phyloP scores from a whole-genome alignment of 2,888 invertebrate genomes.

The Ethmia dodecea region DNA sequence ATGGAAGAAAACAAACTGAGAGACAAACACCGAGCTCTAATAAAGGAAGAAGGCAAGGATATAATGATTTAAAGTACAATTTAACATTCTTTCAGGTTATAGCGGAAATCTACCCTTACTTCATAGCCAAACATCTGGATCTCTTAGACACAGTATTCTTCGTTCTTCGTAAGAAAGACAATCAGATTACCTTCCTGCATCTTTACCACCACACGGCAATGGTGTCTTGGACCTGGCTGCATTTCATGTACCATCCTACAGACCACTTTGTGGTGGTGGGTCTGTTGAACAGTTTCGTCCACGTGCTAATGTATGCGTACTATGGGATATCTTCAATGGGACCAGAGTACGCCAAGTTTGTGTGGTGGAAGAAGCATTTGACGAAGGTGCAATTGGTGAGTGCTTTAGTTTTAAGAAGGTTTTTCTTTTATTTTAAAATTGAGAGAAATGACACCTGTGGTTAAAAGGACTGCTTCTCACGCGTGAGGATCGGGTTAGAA shows the following conservation, averaged over 20 bases:
- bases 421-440: no score
- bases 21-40: no score
- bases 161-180: slow-evolving; percentile 86
- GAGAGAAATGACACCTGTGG: no score
- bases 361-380: slow-evolving; percentile 94
- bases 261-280: slow-evolving; percentile 87
- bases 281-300: slow-evolving; percentile 85
- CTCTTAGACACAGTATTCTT: slow-evolving; percentile 91
- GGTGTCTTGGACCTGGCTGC: slow-evolving; percentile 88
- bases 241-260: slow-evolving; percentile 84
- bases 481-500: no score
- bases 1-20: no score
- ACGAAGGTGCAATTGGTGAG: slow-evolving; percentile 88
- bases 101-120: slow-evolving; percentile 80
- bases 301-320: slow-evolving; percentile 89
- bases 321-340: slow-evolving; percentile 87
- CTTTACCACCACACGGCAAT: slow-evolving; percentile 91
- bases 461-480: no score
- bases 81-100: slow-evolving; percentile 43
- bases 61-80: no score
- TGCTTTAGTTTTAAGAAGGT: slow-evolving; percentile 15
- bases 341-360: slow-evolving; percentile 83
- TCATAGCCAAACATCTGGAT: slow-evolving; percentile 87
- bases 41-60: no score
- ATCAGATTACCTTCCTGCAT: slow-evolving; percentile 92